Evolutionary conservation across 2,888 invertebrate species (phyloP).

Genomic region (Therioaphis trifolii): DNA sequence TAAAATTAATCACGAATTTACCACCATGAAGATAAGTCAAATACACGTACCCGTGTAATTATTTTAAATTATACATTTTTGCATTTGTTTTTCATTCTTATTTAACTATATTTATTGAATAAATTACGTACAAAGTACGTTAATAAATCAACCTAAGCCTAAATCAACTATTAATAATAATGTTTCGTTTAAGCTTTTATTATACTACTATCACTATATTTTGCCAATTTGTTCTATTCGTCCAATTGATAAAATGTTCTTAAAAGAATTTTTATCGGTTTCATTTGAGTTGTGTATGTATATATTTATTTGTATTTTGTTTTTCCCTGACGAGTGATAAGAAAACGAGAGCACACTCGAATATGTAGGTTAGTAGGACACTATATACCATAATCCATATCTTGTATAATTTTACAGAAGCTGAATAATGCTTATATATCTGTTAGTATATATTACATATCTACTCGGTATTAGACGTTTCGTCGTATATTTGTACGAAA

Average conservation of each 20-base stretch:
- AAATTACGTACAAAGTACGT: not conserved
- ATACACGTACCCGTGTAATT: not conserved
- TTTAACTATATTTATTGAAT: too few species aligned
- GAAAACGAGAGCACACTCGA: slow-evolving; percentile 58
- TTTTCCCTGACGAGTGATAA: slow-evolving; percentile 47
- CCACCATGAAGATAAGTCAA: not conserved
- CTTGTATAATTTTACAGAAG: slow-evolving; percentile 41
- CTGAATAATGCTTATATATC: slow-evolving; percentile 49
- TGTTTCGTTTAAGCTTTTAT: not conserved
- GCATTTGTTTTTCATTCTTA: too few species aligned
- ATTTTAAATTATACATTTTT: not conserved
- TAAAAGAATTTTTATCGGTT: slow-evolving; percentile 51
- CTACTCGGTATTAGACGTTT: slow-evolving; percentile 11
- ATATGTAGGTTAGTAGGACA: slow-evolving; percentile 61
- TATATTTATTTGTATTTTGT: slow-evolving; percentile 34
- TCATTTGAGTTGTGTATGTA: slow-evolving; percentile 40
- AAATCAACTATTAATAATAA: too few species aligned
- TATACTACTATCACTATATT: slow-evolving; percentile 8
- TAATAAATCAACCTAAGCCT: not conserved
- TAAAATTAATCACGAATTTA: slow-evolving; percentile 14
- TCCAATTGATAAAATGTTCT: slow-evolving; percentile 3
- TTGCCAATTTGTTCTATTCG: slow-evolving; percentile 23
- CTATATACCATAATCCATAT: slow-evolving; percentile 51
- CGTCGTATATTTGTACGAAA: slow-evolving; percentile 17
- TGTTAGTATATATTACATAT: too few species aligned